Percentiles rank a stretch among this genome's conserved stretches.
Conservation (phyloP, 1,140 invertebrate species). For the Hylyphantes graminicola region DNA sequence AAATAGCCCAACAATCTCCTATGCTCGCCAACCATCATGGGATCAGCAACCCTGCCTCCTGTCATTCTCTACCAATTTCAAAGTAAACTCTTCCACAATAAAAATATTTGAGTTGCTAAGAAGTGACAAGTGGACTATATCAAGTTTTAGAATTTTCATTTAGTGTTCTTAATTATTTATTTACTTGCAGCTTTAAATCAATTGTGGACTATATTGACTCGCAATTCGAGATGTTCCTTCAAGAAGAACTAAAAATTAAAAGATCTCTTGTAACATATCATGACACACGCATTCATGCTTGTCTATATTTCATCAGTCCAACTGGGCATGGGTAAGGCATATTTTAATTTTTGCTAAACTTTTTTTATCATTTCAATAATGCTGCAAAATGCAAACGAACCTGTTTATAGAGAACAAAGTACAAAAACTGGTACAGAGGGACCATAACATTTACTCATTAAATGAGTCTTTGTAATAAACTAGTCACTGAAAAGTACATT, state of each 20-base stretch:
- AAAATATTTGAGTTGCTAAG: too few species aligned
- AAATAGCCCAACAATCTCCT: too few species aligned
- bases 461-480: too few species aligned
- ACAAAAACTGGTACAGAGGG: too few species aligned
- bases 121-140: background rate
- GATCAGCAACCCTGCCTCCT: too few species aligned
- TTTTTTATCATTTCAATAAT: too few species aligned
- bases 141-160: background rate
- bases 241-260: conserved; percentile 99
- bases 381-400: too few species aligned
- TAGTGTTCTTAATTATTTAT: background rate
- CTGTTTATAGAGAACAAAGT: too few species aligned
- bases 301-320: conserved; percentile 98
- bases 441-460: too few species aligned
- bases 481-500: too few species aligned
- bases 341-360: background rate
- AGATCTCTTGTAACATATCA: conserved; percentile 89
- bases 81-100: background rate
- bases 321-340: conserved; percentile 80
- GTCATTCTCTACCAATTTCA: too few species aligned
- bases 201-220: conserved; percentile 99
- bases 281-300: conserved; percentile 95
- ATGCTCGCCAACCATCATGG: too few species aligned
- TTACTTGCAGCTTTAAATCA: conserved; percentile 66
- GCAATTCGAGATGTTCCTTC: conserved; percentile 96